Evolutionary conservation across 1,140 invertebrate species (phyloP).

Genomic region (Meloidogyne exigua): DNA sequence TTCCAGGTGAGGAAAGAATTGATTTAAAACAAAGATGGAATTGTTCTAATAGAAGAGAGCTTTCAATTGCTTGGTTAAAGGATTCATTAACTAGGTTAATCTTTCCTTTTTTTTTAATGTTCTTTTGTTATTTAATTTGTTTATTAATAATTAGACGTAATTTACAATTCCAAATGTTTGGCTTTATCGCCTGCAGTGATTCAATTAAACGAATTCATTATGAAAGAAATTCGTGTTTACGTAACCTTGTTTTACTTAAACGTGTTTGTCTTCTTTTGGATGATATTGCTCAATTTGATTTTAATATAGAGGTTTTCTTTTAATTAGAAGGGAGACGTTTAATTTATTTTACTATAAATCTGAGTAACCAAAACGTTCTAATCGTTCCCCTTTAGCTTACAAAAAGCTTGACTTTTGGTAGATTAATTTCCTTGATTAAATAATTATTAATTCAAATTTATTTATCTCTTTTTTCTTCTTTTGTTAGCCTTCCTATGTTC

Average conservation of each 20-base stretch:
- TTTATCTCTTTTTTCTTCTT: no score
- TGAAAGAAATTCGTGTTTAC: constrained; percentile 36
- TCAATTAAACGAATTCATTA: constrained; percentile 23
- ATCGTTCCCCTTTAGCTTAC: no score
- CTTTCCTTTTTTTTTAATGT: neutral
- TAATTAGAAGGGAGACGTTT: neutral
- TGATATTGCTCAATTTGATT: constrained; percentile 33
- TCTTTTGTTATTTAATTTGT: no score
- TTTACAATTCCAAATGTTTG: constrained; percentile 42
- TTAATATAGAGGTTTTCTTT: constrained; percentile 43
- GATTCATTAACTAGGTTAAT: constrained; percentile 41
- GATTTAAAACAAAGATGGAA: constrained; percentile 41
- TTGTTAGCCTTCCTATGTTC: constrained; percentile 28
- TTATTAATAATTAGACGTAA: constrained; percentile 27
- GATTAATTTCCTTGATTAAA: no score
- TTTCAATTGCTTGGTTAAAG: constrained; percentile 48
- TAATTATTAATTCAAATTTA: no score
- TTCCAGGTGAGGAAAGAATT: constrained; percentile 35
- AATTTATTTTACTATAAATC: no score
- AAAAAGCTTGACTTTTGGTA: no score
- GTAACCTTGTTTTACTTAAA: constrained; percentile 34
- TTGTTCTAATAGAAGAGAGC: constrained; percentile 21
- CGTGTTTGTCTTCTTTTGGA: constrained; percentile 35
- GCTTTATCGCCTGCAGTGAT: constrained; percentile 24
- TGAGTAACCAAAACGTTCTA: no score